phyloP scores from a whole-genome alignment of 2,797 vertebrate genomes.

The Brachymystax lenok region DNA sequence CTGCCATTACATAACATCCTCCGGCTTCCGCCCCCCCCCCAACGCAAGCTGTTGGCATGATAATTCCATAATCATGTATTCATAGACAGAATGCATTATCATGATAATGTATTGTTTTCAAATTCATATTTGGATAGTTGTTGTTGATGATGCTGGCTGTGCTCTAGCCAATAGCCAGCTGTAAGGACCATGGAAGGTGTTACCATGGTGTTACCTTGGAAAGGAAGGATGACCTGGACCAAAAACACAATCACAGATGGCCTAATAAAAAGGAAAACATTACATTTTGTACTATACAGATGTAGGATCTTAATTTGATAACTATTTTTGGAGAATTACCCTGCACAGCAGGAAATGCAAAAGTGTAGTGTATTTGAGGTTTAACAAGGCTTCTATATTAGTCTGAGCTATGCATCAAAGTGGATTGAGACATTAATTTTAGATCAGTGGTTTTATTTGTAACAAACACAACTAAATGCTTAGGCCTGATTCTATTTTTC shows the following conservation, averaged over 20 bases:
- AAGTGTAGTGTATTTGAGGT: too few species aligned
- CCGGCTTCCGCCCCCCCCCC: not conserved
- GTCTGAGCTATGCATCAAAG: too few species aligned
- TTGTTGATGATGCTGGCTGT: not conserved
- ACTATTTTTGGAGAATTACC: too few species aligned
- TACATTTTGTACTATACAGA: too few species aligned
- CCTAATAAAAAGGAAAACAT: not conserved
- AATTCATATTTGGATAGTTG: not conserved
- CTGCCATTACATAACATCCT: slow-evolving; percentile 1
- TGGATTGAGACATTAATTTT: too few species aligned
- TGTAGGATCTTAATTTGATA: too few species aligned
- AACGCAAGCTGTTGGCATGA: not conserved
- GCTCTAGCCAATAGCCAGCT: not conserved
- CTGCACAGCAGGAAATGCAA: too few species aligned
- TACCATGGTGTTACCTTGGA: not conserved
- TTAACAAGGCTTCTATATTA: too few species aligned
- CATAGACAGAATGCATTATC: not conserved
- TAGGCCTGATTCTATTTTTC: too few species aligned
- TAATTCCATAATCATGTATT: slow-evolving; percentile 2
- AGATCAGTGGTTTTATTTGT: too few species aligned
- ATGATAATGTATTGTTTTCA: not conserved
- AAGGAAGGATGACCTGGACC: not conserved
- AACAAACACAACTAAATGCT: too few species aligned
- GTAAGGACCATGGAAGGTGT: not conserved
- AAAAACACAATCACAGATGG: not conserved